Evolutionary conservation across 2,888 invertebrate species (phyloP), one percentile per base, ranked within the genome.

Genomic region (Tenthredo livida): DNA sequence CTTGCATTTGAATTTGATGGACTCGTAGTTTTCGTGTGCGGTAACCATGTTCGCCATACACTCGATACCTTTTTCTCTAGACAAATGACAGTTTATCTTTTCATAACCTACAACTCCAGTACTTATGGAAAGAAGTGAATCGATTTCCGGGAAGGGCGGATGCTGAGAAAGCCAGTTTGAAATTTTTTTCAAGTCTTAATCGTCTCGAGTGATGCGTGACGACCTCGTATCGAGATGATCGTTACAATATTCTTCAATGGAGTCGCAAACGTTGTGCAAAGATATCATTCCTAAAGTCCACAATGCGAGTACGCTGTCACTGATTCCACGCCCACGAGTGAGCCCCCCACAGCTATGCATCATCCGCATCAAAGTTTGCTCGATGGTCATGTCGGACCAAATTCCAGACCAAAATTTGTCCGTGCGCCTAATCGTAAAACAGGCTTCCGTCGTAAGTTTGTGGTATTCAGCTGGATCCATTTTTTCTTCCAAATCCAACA

Each of bases 61-160:
- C 84, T 1, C 6, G n/a, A 7, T 72, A 58, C 84, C 84, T 37
- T 80, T 72, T 43, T 77, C 37, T 40, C 58, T 29, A 15, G 72
- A 25, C 17, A n/a, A 47, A 72, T 85, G 85, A 83, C 85, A 87
- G 73, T 86, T 87, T 29, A 84, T 87, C 10, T 33, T 72, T 25
- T 7, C 72, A 78, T 85, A 85, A n/a, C 84, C 86, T 12, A 86
- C 84, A 58, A 86, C 80, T 80, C 86, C 85, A 2, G 85, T 84
- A 29, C 77, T 72, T 12, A 87, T 77, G 2, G 87, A 86, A 17
- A 50, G 17, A 43, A 85, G 15, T 40, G 80, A 43, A 80, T 21
- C 6, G 12, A 65, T 47, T 29, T 77, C 67, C 1, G 65, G 70
- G 78, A 85, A 85, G 17, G 85, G 85, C 43, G 47, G 70, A 67